A percentile compares a stretch with the other conserved stretches of the same genome.
phyloP scores from a whole-genome alignment of 2,888 invertebrate genomes.

The Tetranychus piercei region DNA sequence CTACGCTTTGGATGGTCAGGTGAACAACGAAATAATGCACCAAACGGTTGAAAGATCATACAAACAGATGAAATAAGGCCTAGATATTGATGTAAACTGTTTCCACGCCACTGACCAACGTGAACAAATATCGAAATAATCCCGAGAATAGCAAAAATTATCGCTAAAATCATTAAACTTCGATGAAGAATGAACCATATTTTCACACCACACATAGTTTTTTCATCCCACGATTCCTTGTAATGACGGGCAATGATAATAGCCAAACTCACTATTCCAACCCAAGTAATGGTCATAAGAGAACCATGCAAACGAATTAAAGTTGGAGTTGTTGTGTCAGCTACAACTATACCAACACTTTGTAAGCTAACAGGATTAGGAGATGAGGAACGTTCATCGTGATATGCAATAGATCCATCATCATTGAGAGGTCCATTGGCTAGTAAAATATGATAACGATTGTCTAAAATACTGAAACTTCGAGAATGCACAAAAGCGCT shows the following conservation, averaged over 20 bases:
- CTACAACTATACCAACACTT: conserved; percentile 12
- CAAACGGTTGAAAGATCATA: conserved; percentile 57
- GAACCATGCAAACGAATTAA: conserved; percentile 39
- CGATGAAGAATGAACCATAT: conserved; percentile 86
- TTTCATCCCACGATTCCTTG: conserved; percentile 69
- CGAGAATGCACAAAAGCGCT: background rate
- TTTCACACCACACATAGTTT: conserved; percentile 62
- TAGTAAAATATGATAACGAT: background rate
- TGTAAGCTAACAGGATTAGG: conserved; percentile 37
- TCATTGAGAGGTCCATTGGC: background rate
- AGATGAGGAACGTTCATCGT: conserved; percentile 50
- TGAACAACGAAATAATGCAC: conserved; percentile 64
- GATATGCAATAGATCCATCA: conserved; percentile 27
- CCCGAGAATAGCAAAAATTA: conserved; percentile 55
- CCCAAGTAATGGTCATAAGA: conserved; percentile 73
- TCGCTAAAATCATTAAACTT: conserved; percentile 60
- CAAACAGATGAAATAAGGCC: conserved; percentile 16
- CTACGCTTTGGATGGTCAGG: conserved; percentile 58
- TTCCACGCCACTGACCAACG: conserved; percentile 39
- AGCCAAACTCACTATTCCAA: conserved; percentile 65
- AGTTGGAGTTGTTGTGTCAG: conserved; percentile 11
- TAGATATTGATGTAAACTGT: conserved; percentile 17
- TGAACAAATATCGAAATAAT: conserved; percentile 61
- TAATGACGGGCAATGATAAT: conserved; percentile 71
- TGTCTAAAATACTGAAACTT: background rate